Conservation (phyloP, 2,888 invertebrate species). For the Andricus curvator region DNA sequence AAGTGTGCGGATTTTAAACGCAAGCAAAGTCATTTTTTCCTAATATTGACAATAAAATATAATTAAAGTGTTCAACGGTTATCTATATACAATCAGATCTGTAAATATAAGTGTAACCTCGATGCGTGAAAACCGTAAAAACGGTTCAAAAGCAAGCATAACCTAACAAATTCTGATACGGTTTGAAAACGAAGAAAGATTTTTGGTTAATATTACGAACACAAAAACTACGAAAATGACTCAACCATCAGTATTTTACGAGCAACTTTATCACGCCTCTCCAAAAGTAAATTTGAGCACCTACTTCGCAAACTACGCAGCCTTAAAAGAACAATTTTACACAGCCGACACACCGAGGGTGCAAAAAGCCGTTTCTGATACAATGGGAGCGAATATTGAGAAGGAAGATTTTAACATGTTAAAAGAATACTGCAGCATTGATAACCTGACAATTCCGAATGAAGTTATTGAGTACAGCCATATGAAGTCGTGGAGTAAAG, state of each 20-base stretch:
- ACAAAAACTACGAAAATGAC: background rate
- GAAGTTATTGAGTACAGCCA: conserved; percentile 60
- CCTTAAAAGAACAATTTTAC: conserved; percentile 40
- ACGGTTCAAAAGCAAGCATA: background rate
- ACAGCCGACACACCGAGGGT: conserved; percentile 20
- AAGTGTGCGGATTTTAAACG: background rate
- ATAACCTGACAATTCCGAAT: conserved; percentile 68
- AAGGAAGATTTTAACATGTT: conserved; percentile 78
- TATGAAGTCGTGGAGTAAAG: conserved; percentile 57
- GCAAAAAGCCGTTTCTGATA: conserved; percentile 28
- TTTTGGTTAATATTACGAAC: background rate
- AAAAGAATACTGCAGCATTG: conserved; percentile 77
- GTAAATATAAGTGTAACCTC: background rate
- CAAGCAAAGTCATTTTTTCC: background rate
- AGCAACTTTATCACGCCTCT: conserved; percentile 55
- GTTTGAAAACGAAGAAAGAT: background rate
- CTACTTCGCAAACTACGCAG: conserved; percentile 52
- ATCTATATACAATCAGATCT: background rate
- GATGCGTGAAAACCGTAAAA: background rate
- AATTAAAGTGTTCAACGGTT: background rate
- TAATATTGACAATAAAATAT: background rate
- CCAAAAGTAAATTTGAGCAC: conserved; percentile 48
- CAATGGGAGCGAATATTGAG: conserved; percentile 68
- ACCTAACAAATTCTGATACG: background rate
- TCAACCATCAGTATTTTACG: conserved; percentile 52